phyloP scores from a whole-genome alignment of 2,113 vertebrate genomes.

The Stigmatopora nigra region DNA sequence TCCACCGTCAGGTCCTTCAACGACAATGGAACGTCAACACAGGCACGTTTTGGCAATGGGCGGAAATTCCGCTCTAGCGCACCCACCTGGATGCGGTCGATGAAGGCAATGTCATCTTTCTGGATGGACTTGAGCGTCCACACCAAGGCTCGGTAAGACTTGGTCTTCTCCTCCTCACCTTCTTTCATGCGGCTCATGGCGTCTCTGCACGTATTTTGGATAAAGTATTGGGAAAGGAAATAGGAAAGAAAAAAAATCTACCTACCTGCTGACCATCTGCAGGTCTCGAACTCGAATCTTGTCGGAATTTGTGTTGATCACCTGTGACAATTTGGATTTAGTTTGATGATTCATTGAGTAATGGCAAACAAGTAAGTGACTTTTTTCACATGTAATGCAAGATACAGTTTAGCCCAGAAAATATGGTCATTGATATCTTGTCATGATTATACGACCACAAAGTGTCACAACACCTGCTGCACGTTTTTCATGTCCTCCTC shows the following conservation, averaged over 20 bases:
- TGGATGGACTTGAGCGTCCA: conserved; percentile 82
- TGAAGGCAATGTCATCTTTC: conserved; percentile 76
- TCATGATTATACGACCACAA: background rate
- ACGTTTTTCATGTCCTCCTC: conserved; percentile 77
- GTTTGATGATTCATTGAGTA: too few species aligned
- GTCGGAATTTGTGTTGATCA: conserved; percentile 85
- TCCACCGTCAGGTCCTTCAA: conserved; percentile 81
- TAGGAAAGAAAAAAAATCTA: background rate
- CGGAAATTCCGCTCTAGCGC: too few species aligned
- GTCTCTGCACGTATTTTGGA: conserved; percentile 66
- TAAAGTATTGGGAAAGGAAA: background rate
- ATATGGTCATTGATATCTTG: background rate
- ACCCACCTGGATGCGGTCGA: conserved; percentile 73
- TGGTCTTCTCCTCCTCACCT: conserved; percentile 96
- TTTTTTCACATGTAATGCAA: too few species aligned
- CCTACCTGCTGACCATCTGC: conserved; percentile 89
- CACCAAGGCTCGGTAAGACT: conserved; percentile 90
- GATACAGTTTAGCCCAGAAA: conserved; percentile 1
- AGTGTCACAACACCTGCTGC: conserved; percentile 76
- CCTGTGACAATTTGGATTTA: conserved; percentile 60
- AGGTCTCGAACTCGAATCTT: conserved; percentile 92
- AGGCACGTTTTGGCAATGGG: too few species aligned
- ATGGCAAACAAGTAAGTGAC: too few species aligned
- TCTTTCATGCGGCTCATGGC: conserved; percentile 92
- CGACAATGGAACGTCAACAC: background rate